Conservation (phyloP, 2,797 vertebrate species). For the Pachyuromys duprasi region DNA sequence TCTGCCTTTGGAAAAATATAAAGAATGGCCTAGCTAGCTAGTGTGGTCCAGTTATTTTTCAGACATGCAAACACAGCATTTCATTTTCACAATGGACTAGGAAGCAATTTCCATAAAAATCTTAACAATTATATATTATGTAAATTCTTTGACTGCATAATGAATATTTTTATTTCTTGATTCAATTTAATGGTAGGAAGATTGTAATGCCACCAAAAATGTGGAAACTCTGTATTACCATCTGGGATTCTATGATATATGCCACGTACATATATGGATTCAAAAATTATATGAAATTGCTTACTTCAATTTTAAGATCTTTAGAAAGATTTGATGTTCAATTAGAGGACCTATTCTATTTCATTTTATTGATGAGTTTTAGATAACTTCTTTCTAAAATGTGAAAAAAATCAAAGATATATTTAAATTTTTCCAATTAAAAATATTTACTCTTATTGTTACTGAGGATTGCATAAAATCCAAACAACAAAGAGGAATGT, state of each 20-base stretch:
- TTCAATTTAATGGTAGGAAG: slow-evolving; percentile 70
- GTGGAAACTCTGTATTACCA: slow-evolving; percentile 63
- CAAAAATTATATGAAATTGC: slow-evolving; percentile 59
- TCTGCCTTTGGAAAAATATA: slow-evolving; percentile 52
- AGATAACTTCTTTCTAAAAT: slow-evolving; percentile 15
- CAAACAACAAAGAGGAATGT: not conserved
- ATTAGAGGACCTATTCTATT: not conserved
- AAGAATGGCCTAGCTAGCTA: not conserved
- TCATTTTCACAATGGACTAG: slow-evolving; percentile 50
- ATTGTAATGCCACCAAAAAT: slow-evolving; percentile 65
- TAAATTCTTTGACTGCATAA: slow-evolving; percentile 62
- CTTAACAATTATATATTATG: slow-evolving; percentile 70
- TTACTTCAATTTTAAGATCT: slow-evolving; percentile 43
- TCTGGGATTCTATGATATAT: slow-evolving; percentile 64
- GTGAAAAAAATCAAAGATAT: not conserved
- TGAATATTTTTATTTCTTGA: slow-evolving; percentile 80
- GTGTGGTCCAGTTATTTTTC: slow-evolving; percentile 15
- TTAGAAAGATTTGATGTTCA: slow-evolving; percentile 42
- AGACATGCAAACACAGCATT: slow-evolving; percentile 50
- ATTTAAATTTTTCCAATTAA: not conserved
- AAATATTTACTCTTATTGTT: slow-evolving; percentile 10
- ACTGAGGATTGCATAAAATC: not conserved
- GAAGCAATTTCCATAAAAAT: slow-evolving; percentile 65
- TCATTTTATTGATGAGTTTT: slow-evolving; percentile 27
- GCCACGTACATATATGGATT: slow-evolving; percentile 29